Conservation (phyloP, 2,113 vertebrate genomes). For the Tragelaphus strepsiceros region DNA sequence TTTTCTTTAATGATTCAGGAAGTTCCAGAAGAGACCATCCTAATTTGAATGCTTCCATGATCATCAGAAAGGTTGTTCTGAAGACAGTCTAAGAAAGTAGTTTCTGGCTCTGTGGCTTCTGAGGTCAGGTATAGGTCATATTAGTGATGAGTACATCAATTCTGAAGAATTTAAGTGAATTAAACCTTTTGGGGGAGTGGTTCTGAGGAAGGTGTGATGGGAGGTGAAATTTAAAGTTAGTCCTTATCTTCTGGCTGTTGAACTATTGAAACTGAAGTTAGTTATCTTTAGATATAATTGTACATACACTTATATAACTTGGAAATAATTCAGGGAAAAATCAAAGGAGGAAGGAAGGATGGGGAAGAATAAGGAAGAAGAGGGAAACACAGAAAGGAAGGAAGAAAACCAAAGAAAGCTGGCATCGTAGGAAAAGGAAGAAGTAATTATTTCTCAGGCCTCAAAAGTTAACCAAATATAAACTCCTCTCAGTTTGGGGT, state of each 20-base stretch:
- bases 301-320: neutral
- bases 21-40: neutral
- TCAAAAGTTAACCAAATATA: neutral
- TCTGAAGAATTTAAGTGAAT: neutral
- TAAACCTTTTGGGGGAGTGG: neutral
- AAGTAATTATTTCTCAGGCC: neutral
- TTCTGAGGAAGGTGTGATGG: neutral
- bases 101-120: conserved; percentile 59
- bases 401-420: neutral
- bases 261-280: conserved; percentile 9
- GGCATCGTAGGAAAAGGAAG: neutral
- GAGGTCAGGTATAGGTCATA: conserved; percentile 21
- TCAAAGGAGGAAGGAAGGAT: neutral
- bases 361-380: neutral
- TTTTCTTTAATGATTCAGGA: neutral
- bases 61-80: conserved; percentile 61
- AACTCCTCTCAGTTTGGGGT: neutral
- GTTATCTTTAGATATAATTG: neutral
- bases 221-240: conserved; percentile 31
- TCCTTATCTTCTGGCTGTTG: neutral
- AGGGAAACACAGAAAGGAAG: neutral
- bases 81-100: conserved; percentile 48
- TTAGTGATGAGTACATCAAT: conserved; percentile 65
- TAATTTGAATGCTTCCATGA: neutral
- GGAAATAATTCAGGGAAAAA: neutral